Conservation (phyloP, 2,797 vertebrate genomes). For the Benthosema pterotum region DNA sequence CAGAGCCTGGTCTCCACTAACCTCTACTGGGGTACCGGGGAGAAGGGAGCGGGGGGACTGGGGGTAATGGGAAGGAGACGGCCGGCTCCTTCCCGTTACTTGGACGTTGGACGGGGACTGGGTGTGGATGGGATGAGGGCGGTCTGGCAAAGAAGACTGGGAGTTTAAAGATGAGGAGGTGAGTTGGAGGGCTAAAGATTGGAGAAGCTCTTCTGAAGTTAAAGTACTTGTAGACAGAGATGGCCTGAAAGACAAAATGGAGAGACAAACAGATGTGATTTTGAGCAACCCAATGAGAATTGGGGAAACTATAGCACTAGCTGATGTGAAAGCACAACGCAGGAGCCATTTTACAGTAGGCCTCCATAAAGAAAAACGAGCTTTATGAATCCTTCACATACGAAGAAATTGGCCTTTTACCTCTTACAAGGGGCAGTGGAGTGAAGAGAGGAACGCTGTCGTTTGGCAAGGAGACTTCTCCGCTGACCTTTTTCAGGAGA, state of each 20-base stretch:
- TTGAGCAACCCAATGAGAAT: no score
- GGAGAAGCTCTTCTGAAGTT: conserved; percentile 60
- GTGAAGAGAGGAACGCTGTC: no score
- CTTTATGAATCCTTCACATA: no score
- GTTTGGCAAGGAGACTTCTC: no score
- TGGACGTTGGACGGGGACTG: background rate
- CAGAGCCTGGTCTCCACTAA: conserved; percentile 75
- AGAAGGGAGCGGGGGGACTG: conserved; percentile 4
- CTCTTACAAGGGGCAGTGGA: no score
- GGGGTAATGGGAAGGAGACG: background rate
- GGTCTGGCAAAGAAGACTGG: background rate
- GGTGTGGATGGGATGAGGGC: background rate
- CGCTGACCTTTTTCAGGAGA: no score
- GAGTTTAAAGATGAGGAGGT: conserved; percentile 8
- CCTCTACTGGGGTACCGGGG: conserved; percentile 44
- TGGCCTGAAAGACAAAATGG: conserved; percentile 32
- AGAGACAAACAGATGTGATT: background rate
- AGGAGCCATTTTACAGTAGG: no score
- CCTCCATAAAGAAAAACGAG: no score
- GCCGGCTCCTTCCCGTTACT: no score
- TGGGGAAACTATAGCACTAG: no score
- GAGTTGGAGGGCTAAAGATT: conserved; percentile 52
- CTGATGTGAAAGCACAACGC: no score
- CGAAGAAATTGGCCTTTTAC: no score
- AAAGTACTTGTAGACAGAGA: conserved; percentile 28